These are phyloP conservation scores for Euzophera pinguis DNA, from an alignment of 2,888 invertebrate species.

Conservation along the genomic window DNA sequence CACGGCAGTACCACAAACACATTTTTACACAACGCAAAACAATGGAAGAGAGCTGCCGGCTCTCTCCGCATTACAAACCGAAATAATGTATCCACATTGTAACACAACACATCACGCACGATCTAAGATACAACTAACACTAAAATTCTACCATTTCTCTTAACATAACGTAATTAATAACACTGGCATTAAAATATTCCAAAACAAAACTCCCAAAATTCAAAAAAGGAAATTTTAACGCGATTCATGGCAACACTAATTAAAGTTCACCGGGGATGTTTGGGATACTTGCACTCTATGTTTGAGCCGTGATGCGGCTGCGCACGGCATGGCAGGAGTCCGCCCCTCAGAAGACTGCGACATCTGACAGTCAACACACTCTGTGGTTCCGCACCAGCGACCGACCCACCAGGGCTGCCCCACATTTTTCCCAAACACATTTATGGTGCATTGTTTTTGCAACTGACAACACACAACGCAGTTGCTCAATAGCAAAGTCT, in stretches of 20 bases:
- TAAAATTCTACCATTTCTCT: not conserved
- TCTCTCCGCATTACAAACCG: constrained; percentile 11
- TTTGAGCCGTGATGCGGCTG: constrained; percentile 54
- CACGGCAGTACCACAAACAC: constrained; percentile 11
- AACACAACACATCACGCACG: constrained; percentile 6
- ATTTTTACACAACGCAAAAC: constrained; percentile 11
- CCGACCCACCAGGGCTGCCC: constrained; percentile 57
- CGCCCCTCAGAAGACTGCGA: constrained; percentile 31
- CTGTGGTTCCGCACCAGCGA: constrained; percentile 55
- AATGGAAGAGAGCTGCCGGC: constrained; percentile 10
- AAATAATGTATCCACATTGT: constrained; percentile 9
- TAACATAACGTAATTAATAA: not conserved
- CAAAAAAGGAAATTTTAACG: not conserved
- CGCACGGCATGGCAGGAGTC: constrained; percentile 69
- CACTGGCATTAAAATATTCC: not conserved
- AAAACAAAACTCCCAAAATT: not conserved
- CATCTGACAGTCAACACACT: constrained; percentile 23
- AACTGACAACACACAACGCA: constrained; percentile 9
- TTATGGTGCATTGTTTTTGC: constrained; percentile 67
- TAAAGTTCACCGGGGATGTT: constrained; percentile 10
- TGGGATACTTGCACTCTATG: constrained; percentile 70
- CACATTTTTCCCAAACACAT: constrained; percentile 49
- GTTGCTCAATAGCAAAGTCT: constrained; percentile 6
- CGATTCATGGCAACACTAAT: not conserved
- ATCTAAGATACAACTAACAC: not conserved